Evolutionary conservation across 1,140 invertebrate species (phyloP).

Genomic region (Pissodes strobi): DNA sequence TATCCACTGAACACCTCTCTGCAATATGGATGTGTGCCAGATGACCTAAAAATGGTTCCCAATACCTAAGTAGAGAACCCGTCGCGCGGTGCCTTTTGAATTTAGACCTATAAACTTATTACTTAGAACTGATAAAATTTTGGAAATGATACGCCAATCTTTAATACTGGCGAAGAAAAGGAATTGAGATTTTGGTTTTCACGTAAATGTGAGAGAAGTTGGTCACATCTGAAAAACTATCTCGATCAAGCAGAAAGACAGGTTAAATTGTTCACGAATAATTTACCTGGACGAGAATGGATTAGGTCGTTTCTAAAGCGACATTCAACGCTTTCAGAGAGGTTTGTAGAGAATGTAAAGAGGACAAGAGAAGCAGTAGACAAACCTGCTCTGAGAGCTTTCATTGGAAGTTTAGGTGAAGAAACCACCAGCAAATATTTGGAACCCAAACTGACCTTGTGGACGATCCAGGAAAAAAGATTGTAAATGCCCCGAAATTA

Average conservation of each 20-base stretch:
- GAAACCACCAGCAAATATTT: slow-evolving; percentile 3
- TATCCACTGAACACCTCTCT: no score
- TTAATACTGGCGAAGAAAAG: background rate
- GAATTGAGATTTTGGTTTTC: background rate
- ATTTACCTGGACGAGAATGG: no score
- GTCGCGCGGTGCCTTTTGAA: no score
- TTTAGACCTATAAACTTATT: no score
- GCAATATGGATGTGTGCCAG: no score
- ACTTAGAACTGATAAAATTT: no score
- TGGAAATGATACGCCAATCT: no score
- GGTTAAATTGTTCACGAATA: slow-evolving; percentile 14
- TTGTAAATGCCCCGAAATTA: no score
- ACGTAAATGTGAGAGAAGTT: background rate
- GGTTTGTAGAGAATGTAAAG: slow-evolving; percentile 16
- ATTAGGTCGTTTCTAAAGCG: background rate
- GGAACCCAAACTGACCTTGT: slow-evolving; percentile 9
- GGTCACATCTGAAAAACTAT: background rate
- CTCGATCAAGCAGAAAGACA: background rate
- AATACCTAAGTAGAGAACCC: no score
- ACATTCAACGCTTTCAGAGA: background rate
- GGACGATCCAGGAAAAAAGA: no score
- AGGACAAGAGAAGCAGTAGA: background rate
- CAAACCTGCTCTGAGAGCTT: background rate
- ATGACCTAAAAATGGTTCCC: no score
- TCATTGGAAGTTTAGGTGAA: no score